Evolutionary conservation across 2,113 vertebrate species (phyloP), one percentile per base, ranked within the genome.

Genomic region (Periophthalmus modestus): DNA sequence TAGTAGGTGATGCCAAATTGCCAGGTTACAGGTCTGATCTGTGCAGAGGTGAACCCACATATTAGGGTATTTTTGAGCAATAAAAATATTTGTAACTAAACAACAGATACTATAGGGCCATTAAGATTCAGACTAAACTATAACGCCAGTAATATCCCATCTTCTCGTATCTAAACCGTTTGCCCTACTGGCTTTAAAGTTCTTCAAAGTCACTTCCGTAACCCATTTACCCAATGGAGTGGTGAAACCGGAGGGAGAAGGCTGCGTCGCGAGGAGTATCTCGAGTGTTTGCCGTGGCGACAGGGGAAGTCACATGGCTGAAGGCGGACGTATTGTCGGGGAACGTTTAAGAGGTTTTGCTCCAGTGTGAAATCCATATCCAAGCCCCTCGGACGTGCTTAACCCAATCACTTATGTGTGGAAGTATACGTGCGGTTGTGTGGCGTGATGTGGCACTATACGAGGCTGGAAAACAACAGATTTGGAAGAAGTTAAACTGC

Each of bases 311-410:
- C 78, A 79, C 83, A 76, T 76, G 68, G 78, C 83, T 80, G 9
- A 54, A 72, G 85, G 86, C 81, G 2, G 77, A 81, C 72, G 71
- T 75, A 77, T 84, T 85, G 81, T 82, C 77, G 73, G 81, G 73
- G 68, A 68, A 87, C 84, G 85, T 83, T 81, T 77, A 84, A 82
- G 73, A 85, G 86, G 79, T 88, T 88, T 83, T 82, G 77, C 78
- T 89, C 71, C 70, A 87, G 81, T 87, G 80, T 89, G 82, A 86
- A 90, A 89, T 88, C 82, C 82, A 84, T 77, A 85, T 74, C 69
- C 55, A 82, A 80, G 84, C 82, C 85, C 72, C 82, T 86, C 43
- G 77, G 87, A 82, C 74, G 54, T 70, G 82, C 77, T 84, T 70
- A 9, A 71, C 66, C 78, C 62, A 66, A 70, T 2, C 15, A 36